A percentile compares a stretch with the other conserved stretches of the same genome.
These are phyloP conservation scores for Papilio polytes DNA, from an alignment of 1,140 invertebrate species.

Conservation along the genomic window DNA sequence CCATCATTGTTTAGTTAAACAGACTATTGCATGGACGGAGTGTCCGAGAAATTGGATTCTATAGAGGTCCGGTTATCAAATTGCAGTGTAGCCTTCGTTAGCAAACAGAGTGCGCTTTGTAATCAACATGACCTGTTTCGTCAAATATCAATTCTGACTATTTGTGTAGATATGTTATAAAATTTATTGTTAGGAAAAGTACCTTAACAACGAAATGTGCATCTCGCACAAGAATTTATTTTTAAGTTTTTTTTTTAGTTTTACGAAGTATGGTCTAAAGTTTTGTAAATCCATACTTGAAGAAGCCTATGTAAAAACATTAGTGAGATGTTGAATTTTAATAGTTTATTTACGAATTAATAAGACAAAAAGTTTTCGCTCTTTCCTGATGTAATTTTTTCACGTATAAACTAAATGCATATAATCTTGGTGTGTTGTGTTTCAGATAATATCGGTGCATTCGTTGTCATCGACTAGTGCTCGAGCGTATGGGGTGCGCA, in stretches of 20 bases:
- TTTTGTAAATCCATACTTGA: no score
- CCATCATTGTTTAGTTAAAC: background rate
- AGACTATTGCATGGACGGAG: background rate
- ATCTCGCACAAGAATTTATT: no score
- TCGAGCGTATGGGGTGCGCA: slow-evolving; percentile 44
- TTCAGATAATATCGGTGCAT: slow-evolving; percentile 71
- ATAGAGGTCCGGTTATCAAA: slow-evolving; percentile 11
- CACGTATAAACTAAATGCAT: background rate
- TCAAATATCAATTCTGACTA: background rate
- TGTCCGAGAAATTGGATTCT: slow-evolving; percentile 5
- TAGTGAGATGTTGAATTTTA: no score
- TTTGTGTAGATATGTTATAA: background rate
- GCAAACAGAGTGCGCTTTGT: background rate
- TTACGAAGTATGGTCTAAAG: no score
- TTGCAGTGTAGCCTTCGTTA: background rate
- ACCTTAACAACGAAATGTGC: no score
- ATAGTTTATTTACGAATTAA: no score
- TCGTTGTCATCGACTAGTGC: slow-evolving; percentile 57
- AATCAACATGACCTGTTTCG: background rate
- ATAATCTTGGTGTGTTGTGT: background rate
- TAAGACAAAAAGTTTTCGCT: no score
- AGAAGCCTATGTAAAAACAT: no score
- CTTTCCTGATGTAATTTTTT: background rate
- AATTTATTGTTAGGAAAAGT: background rate
- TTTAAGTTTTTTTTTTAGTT: no score